Evolutionary conservation across 2,888 invertebrate genomes (phyloP).

Genomic region (Dusona sp.): DNA sequence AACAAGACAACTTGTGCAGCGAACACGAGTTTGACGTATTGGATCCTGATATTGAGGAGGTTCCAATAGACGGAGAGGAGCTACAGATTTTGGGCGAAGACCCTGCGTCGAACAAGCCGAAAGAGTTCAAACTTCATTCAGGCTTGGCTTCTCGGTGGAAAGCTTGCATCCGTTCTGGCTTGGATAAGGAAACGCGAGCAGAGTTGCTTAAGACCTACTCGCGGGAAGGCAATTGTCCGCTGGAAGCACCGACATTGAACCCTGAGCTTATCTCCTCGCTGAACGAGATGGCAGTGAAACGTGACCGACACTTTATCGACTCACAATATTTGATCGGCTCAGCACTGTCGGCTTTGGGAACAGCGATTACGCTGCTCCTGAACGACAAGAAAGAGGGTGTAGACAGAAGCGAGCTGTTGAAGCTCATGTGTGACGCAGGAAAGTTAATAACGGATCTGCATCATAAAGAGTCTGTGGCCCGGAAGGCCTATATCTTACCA

Average conservation of each 20-base stretch:
- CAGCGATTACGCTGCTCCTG: conserved; percentile 53
- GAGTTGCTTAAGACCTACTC: conserved; percentile 28
- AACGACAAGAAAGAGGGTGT: conserved; percentile 33
- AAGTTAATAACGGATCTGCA: conserved; percentile 42
- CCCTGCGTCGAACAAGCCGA: conserved; percentile 23
- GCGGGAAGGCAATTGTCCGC: conserved; percentile 48
- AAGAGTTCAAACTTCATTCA: conserved; percentile 35
- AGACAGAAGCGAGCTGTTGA: conserved; percentile 45
- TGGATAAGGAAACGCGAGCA: conserved; percentile 37
- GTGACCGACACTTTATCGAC: conserved; percentile 56
- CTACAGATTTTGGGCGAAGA: conserved; percentile 35
- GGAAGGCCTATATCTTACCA: conserved; percentile 48
- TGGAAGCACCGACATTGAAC: conserved; percentile 55
- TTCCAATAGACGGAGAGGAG: conserved; percentile 26
- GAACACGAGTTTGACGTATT: conserved; percentile 17
- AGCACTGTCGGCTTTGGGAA: conserved; percentile 53
- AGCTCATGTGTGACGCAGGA: conserved; percentile 56
- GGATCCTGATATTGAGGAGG: conserved; percentile 3
- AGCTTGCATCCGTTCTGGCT: conserved; percentile 41
- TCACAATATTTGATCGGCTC: conserved; percentile 57
- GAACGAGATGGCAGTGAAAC: conserved; percentile 52
- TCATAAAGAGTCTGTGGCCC: conserved; percentile 36
- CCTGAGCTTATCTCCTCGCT: conserved; percentile 37
- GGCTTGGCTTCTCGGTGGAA: conserved; percentile 53
- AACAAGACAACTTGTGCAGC: conserved; percentile 16